Conservation (phyloP, 2,797 vertebrate genomes). For the Sebastes goodei region DNA sequence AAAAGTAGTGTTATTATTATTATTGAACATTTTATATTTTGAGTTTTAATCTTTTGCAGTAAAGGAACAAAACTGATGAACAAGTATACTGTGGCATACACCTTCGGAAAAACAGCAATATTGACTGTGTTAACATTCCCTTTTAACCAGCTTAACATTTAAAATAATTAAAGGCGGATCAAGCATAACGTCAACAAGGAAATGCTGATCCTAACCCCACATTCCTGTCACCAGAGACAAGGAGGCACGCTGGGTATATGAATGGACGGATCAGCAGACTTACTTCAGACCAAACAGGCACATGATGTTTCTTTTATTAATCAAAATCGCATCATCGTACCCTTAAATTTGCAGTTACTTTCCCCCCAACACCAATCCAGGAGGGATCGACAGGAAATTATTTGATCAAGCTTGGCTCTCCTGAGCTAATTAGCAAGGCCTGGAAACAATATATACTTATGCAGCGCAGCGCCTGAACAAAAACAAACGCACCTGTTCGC, state of each 20-base stretch:
- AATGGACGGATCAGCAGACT: slow-evolving; percentile 6
- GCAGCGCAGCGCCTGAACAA: slow-evolving; percentile 49
- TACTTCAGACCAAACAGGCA: neutral
- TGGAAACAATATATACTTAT: slow-evolving; percentile 57
- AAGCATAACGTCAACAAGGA: neutral
- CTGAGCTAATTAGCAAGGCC: slow-evolving; percentile 65
- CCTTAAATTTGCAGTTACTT: neutral
- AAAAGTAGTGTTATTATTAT: neutral
- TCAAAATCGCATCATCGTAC: neutral
- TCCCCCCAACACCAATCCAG: slow-evolving; percentile 14
- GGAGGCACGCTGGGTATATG: neutral
- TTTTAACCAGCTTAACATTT: neutral
- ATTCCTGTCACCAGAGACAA: neutral
- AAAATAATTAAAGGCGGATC: neutral
- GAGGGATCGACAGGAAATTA: slow-evolving; percentile 47
- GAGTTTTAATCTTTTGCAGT: neutral
- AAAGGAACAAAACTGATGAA: neutral
- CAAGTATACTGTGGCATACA: neutral
- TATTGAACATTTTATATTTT: neutral
- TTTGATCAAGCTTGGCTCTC: slow-evolving; percentile 66
- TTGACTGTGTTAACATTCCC: neutral
- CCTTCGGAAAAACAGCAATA: neutral
- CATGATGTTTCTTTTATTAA: neutral
- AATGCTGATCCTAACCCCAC: neutral
- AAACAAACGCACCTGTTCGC: slow-evolving; percentile 76